phyloP scores from a whole-genome alignment of 2,113 vertebrate genomes.

The Thamnaconus septentrionalis region DNA sequence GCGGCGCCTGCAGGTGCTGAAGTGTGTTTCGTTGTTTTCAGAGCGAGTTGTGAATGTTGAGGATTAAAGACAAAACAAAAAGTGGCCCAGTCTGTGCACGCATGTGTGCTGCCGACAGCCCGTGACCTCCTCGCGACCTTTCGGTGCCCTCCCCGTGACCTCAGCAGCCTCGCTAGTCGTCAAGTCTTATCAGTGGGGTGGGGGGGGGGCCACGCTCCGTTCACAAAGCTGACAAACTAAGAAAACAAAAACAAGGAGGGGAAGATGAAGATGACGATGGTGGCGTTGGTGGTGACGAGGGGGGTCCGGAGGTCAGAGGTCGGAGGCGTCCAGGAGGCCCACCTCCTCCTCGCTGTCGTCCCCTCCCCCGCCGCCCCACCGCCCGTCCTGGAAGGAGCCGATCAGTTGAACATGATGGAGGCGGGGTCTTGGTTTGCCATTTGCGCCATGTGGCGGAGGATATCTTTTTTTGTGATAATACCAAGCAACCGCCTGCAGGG shows the following conservation, averaged over 20 bases:
- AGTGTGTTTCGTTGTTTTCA: slow-evolving; percentile 13
- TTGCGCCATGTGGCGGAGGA: slow-evolving; percentile 99
- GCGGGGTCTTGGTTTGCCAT: slow-evolving; percentile 98
- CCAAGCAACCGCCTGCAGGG: slow-evolving; percentile 95
- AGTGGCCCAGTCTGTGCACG: slow-evolving; percentile 25
- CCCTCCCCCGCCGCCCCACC: slow-evolving; percentile 73
- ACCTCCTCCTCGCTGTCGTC: slow-evolving; percentile 84
- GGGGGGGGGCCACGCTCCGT: slow-evolving; percentile 33
- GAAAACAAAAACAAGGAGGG: slow-evolving; percentile 10
- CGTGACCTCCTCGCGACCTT: slow-evolving; percentile 5
- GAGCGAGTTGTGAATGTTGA: slow-evolving; percentile 3
- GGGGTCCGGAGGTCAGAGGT: slow-evolving; percentile 77
- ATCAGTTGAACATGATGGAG: slow-evolving; percentile 99
- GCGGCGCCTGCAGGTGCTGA: slow-evolving; percentile 43
- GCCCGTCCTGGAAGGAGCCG: slow-evolving; percentile 76
- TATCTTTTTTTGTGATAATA: slow-evolving; percentile 99
- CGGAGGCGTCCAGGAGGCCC: slow-evolving; percentile 87
- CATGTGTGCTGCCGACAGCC: slow-evolving; percentile 11
- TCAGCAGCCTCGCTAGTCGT: slow-evolving; percentile 45
- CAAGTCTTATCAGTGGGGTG: slow-evolving; percentile 7
- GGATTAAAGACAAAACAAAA: slow-evolving; percentile 7
- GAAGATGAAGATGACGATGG: neutral
- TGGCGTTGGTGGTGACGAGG: neutral
- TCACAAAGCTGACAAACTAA: slow-evolving; percentile 18
- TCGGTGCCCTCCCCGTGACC: slow-evolving; percentile 3